Conservation (phyloP, 2,888 invertebrate genomes). For the Chrysina gloriosa region DNA sequence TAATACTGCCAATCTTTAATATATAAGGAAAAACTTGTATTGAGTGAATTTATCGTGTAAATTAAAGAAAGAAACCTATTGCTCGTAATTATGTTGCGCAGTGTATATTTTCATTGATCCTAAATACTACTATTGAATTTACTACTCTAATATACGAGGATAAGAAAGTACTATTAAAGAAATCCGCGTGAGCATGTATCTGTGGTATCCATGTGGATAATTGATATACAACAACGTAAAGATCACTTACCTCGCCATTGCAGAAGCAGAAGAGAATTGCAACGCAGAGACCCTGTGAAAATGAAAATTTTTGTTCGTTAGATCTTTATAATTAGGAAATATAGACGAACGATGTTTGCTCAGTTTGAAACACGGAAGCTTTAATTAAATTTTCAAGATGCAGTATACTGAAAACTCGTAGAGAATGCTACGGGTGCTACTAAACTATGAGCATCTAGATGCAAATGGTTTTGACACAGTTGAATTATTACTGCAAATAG, state of each 20-base stretch:
- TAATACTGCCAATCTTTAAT: no score
- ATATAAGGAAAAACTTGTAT: no score
- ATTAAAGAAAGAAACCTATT: no score
- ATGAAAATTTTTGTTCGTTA: slow-evolving; percentile 31
- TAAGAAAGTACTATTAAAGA: no score
- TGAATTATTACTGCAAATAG: neutral
- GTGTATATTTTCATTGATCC: no score
- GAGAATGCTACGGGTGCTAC: neutral
- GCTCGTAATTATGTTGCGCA: no score
- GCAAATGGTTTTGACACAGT: neutral
- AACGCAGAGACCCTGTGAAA: slow-evolving; percentile 87
- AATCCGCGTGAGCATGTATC: no score
- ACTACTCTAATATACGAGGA: no score
- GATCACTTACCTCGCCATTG: slow-evolving; percentile 86
- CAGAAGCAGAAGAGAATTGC: slow-evolving; percentile 94
- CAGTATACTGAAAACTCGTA: neutral
- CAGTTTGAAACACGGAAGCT: neutral
- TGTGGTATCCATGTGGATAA: no score
- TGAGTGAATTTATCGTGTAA: no score
- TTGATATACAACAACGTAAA: neutral
- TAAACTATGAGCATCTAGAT: neutral
- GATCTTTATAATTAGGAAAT: neutral
- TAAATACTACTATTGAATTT: no score
- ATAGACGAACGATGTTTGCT: neutral
- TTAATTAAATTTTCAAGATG: neutral